Percentiles rank a stretch among this genome's conserved stretches.
These are phyloP conservation scores for Lepidonotus clava DNA, from an alignment of 2,888 invertebrate genomes.

Conservation along the genomic window DNA sequence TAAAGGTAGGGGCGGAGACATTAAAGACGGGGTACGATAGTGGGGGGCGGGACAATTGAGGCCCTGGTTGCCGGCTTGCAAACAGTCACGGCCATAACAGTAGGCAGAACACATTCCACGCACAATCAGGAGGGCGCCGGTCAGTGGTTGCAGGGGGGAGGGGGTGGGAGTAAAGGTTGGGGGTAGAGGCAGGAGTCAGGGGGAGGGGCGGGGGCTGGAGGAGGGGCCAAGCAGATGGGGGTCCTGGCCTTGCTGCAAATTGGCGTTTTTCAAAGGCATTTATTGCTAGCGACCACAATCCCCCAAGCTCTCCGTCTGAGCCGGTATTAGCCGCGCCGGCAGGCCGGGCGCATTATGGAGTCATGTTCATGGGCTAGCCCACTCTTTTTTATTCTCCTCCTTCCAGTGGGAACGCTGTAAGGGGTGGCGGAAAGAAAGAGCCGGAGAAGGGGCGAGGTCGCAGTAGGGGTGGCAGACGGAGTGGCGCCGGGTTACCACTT, in stretches of 20 bases:
- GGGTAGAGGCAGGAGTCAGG: no score
- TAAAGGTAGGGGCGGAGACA: background rate
- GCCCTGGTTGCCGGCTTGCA: background rate
- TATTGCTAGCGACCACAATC: background rate
- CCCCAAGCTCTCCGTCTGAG: background rate
- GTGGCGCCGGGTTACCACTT: no score
- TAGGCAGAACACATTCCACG: background rate
- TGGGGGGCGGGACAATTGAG: background rate
- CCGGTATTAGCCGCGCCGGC: background rate
- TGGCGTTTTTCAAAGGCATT: background rate
- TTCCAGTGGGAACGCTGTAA: no score
- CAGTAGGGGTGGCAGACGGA: no score
- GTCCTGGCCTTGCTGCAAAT: background rate
- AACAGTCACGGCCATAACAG: background rate
- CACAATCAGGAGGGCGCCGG: background rate
- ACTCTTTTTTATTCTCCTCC: no score
- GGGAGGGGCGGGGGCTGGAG: no score
- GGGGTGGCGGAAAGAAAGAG: no score
- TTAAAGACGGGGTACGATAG: background rate
- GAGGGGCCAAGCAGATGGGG: no score
- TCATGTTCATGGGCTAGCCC: no score
- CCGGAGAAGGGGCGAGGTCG: no score
- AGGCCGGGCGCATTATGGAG: background rate
- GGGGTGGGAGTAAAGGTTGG: no score
- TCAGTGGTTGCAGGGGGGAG: no score